A percentile compares a stretch with the other conserved stretches of the same genome.
These are phyloP conservation scores for Sebastes oblongus DNA, from an alignment of 2,797 vertebrate species.

Conservation along the genomic window DNA sequence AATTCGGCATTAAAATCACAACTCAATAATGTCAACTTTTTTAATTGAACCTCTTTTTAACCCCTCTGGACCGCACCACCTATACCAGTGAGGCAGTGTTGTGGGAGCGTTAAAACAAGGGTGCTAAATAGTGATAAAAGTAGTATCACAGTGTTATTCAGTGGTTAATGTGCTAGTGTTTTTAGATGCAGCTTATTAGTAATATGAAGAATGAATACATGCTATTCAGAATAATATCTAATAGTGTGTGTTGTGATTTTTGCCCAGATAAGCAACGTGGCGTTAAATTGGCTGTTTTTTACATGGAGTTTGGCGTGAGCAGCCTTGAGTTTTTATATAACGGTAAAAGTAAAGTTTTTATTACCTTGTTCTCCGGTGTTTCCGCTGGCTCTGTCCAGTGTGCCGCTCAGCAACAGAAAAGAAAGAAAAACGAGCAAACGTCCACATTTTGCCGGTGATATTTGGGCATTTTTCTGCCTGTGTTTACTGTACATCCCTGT, in stretches of 20 bases:
- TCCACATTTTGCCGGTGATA: conserved; percentile 61
- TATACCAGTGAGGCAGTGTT: neutral
- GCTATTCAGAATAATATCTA: too few species aligned
- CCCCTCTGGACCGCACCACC: neutral
- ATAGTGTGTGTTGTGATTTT: neutral
- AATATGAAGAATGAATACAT: neutral
- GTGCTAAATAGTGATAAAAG: neutral
- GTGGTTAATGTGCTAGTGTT: neutral
- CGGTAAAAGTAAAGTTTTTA: too few species aligned
- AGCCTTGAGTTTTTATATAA: neutral
- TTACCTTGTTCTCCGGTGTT: conserved; percentile 49
- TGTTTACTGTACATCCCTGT: conserved; percentile 85
- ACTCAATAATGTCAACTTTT: neutral
- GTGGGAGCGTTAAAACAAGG: neutral
- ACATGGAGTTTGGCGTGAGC: neutral
- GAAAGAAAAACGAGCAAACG: conserved; percentile 54
- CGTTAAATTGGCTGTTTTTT: neutral
- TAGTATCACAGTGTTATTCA: too few species aligned
- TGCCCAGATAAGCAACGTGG: neutral
- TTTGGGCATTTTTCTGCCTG: conserved; percentile 79
- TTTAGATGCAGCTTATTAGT: too few species aligned
- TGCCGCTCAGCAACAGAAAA: conserved; percentile 65
- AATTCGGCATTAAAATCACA: neutral
- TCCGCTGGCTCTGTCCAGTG: conserved; percentile 54
- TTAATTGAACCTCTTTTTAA: neutral